A percentile compares a stretch with the other conserved stretches of the same genome.
These are phyloP conservation scores for Chrysolina oricalcia DNA, from an alignment of 2,888 invertebrate species.

Conservation along the genomic window DNA sequence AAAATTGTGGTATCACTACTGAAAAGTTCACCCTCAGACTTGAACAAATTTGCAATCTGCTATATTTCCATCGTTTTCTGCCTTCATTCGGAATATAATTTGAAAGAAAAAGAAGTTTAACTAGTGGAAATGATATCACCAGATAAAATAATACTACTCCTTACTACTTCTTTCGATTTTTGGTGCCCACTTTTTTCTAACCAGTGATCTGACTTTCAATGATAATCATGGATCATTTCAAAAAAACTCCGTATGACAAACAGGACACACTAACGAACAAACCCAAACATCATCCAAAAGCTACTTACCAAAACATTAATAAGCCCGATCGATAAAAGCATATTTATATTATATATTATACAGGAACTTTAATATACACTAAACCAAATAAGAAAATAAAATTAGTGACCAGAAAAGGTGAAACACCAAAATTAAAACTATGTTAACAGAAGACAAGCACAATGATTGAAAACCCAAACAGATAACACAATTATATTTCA, in stretches of 20 bases:
- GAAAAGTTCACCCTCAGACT: no score
- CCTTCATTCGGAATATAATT: no score
- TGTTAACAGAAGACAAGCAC: slow-evolving; percentile 63
- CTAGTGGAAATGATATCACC: no score
- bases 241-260: neutral
- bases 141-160: no score
- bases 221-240: neutral
- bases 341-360: slow-evolving; percentile 29
- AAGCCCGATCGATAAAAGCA: slow-evolving; percentile 45
- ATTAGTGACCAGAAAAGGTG: slow-evolving; percentile 50
- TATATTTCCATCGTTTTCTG: no score
- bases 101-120: no score
- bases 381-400: slow-evolving; percentile 44
- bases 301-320: slow-evolving; percentile 28
- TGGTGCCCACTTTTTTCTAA: neutral
- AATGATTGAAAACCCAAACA: slow-evolving; percentile 64
- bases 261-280: neutral
- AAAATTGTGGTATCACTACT: no score
- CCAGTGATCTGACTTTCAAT: neutral
- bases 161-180: no score
- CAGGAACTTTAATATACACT: slow-evolving; percentile 34
- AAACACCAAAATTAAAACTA: slow-evolving; percentile 54
- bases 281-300: slow-evolving; percentile 12
- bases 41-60: no score
- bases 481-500: slow-evolving; percentile 69